Base-by-base conservation (phyloP, 2,888 invertebrate species). In the Leptinotarsa haldemani region DNA sequence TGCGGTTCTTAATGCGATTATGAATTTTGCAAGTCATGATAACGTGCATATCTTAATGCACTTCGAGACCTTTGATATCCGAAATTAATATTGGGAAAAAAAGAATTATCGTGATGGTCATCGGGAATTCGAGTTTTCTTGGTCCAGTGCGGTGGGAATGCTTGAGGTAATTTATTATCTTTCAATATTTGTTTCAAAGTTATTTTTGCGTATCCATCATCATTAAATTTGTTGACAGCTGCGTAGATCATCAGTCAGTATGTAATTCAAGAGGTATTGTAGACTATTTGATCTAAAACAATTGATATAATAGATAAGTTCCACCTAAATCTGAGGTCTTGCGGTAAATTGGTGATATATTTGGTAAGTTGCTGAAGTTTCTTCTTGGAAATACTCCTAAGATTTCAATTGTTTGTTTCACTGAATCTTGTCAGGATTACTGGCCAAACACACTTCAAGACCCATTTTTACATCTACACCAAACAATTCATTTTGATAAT, bases 21-120 rank as follows among this genome's bases (percentile, higher is more conserved):
- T 69, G 69, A 72, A 74, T 71, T 40, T 61, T 68, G 73, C 75
- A 70, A 75, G 75, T 75, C 75, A 75, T 73, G 72, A 72, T 64
- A 67, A 75, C 53, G 67, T 64, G 71, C 61, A 50, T 53, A 65
- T 53, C 52, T 73, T 75, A 73, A 75, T 75, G 70, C 64, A 72
- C 53, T 72, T 70, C 56, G 22, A 63, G 46, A 56, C 68, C 68
- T 68, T 53, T 46, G 40, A 68, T 68, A 47, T 25, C 16, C 20
- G 46, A 56, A 20, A 68, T 68, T 56, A 68, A 68, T 68, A 56
- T 68, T 58, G 40, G 30, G 67, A 25, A 22, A 65, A 40, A 25
- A 13, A n/a, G 40, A 61, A 9, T 30, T 30, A 61, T 25, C 40
- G 61, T 18, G 61, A 9, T 30, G 61, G 61, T 61, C 25, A 20